Evolutionary conservation across 1,140 invertebrate species (phyloP).

Genomic region (Drosophila nikananu): DNA sequence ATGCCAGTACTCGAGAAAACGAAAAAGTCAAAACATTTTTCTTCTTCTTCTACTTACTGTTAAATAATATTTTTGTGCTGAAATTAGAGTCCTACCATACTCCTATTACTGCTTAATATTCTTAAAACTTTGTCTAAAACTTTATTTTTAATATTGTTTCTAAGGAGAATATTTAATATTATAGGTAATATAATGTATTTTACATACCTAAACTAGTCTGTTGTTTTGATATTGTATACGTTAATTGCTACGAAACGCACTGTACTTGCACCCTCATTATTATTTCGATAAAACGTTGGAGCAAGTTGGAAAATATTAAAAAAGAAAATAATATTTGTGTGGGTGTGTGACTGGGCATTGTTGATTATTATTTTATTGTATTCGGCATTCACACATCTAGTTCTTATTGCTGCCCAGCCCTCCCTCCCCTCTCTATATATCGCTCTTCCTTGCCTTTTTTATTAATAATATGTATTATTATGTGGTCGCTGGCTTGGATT

Average conservation of each 20-base stretch:
- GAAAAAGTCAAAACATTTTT: too few relatives aligned
- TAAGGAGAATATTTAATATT: too few relatives aligned
- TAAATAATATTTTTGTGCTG: too few relatives aligned
- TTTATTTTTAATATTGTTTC: too few relatives aligned
- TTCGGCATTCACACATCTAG: conserved; percentile 73
- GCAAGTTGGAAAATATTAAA: conserved; percentile 63
- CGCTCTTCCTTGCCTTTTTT: conserved; percentile 26
- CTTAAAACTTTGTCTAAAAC: too few relatives aligned
- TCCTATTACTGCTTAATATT: too few relatives aligned
- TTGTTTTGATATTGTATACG: not conserved
- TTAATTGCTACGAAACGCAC: conserved; percentile 1
- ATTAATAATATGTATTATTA: conserved; percentile 71
- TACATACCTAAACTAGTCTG: too few relatives aligned
- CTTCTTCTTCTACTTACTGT: too few relatives aligned
- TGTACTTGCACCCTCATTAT: conserved; percentile 18
- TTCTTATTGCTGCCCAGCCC: conserved; percentile 53
- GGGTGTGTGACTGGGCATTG: conserved; percentile 50
- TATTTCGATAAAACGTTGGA: conserved; percentile 23
- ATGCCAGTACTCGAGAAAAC: too few relatives aligned
- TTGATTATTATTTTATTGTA: conserved; percentile 73
- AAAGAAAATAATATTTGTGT: conserved; percentile 49
- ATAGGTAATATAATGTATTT: too few relatives aligned
- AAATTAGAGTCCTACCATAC: too few relatives aligned
- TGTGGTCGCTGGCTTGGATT: conserved; percentile 33
- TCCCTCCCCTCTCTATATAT: not conserved